A percentile compares a stretch with the other conserved stretches of the same genome.
phyloP scores from a whole-genome alignment of 92 coral and sea anemone genomes.

The Montipora capitata region DNA sequence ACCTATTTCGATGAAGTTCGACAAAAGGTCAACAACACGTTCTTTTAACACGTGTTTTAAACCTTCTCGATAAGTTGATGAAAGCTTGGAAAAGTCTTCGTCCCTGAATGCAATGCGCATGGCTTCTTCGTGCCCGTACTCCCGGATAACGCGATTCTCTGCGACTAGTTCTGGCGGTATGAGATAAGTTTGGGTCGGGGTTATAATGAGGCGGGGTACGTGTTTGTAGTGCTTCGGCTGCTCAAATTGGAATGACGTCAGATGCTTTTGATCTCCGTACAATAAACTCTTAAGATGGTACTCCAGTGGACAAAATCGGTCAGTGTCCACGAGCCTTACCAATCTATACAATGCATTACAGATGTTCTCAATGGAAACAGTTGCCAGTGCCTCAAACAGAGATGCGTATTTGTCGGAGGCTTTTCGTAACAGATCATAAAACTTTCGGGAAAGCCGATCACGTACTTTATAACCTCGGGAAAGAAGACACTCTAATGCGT shows the following conservation, averaged over 20 bases:
- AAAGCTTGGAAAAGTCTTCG: conserved; percentile 92
- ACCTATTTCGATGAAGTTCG: conserved; percentile 64
- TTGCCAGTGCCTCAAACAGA: background rate
- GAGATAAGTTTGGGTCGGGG: conserved; percentile 90
- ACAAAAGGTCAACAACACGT: conserved; percentile 77
- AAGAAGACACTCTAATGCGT: conserved; percentile 90
- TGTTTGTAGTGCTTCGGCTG: conserved; percentile 90
- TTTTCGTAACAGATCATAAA: conserved; percentile 75
- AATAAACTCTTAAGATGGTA: conserved; percentile 64
- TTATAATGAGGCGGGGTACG: conserved; percentile 90
- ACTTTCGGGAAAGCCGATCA: conserved; percentile 80
- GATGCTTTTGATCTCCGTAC: conserved; percentile 68
- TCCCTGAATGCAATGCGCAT: conserved; percentile 95
- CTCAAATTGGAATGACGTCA: conserved; percentile 75
- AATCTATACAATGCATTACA: conserved; percentile 80
- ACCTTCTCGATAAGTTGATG: conserved; percentile 71
- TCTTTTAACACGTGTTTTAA: conserved; percentile 75
- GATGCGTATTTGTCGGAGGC: conserved; percentile 53
- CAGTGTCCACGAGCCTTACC: conserved; percentile 60
- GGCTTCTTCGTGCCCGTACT: conserved; percentile 80
- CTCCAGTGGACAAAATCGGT: conserved; percentile 83
- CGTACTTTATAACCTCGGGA: conserved; percentile 86
- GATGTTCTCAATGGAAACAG: conserved; percentile 32
- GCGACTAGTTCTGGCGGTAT: conserved; percentile 94
- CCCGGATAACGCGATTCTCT: conserved; percentile 94